Base-by-base conservation (phyloP, 2,888 invertebrate species). In the Aethes cnicana region DNA sequence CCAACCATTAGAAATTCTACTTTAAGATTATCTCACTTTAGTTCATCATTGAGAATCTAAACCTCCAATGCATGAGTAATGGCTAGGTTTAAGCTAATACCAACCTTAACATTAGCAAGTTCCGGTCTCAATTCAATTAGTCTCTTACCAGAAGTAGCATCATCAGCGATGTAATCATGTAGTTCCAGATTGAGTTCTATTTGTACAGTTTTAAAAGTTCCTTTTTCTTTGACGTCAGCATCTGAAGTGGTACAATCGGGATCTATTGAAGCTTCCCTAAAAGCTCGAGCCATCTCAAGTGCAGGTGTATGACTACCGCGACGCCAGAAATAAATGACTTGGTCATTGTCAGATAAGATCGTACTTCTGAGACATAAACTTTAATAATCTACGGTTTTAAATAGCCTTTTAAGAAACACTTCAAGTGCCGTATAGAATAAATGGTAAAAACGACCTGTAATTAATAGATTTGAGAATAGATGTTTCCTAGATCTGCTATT, bases 321-420 rank as follows among this genome's bases (percentile, higher is more conserved):
- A 83, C 88, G 84, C 88, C 81, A 67, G 85, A 88, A 87, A 88
- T 88, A 88, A 84, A 86, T 83, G 74, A 80, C 80, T 82, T 83
- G 81, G 79, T 84, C 81, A 84, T 81, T 81, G 77, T 64, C 57
- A 81, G 85, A 86, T 85, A 81, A 82, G 71, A 74, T 78, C 74
- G 68, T 70, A 55, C 62, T 70, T 72, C 28, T 54, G 46, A 46
- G 50, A 50, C 54, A 50, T 54, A 44, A 49, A 48, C 44, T 44
- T 23, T 14, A 11, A 47, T 39, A 26, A 52, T 44, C 18, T 48
- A 12, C 7, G n/a, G n/a, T 28, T 37, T 25, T 32, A 37, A 37
- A 44, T 50, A 50, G 30, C 8, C 37, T 37, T 41, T 14, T 14
- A 44, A 52, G 20, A 23, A 50, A 37, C 50, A 46, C 39, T 52